phyloP scores from a whole-genome alignment of 2,888 invertebrate species.

The Nebria brevicollis region DNA sequence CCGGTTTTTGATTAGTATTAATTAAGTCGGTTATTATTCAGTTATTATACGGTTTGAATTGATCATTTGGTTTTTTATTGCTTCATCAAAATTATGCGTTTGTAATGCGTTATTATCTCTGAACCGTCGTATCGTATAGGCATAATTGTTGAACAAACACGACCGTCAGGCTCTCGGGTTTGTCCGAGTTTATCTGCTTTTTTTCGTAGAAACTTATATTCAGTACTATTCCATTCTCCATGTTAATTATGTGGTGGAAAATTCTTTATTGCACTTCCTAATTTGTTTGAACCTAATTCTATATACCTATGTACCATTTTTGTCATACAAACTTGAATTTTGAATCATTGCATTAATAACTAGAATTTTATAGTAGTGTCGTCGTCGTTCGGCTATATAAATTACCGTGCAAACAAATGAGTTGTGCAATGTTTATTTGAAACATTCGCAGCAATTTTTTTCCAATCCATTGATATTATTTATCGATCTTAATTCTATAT shows the following conservation, averaged over 20 bases:
- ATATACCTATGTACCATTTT: too few relatives aligned
- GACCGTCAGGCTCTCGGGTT: neutral
- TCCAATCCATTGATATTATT: too few relatives aligned
- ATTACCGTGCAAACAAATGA: too few relatives aligned
- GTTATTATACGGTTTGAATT: constrained; percentile 46
- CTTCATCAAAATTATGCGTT: constrained; percentile 46
- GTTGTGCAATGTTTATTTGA: too few relatives aligned
- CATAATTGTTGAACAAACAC: constrained; percentile 42
- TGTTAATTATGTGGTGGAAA: neutral
- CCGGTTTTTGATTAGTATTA: constrained; percentile 46
- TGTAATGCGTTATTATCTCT: constrained; percentile 43
- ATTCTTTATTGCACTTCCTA: neutral
- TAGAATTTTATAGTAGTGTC: too few relatives aligned
- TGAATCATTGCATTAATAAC: too few relatives aligned
- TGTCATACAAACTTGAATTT: too few relatives aligned
- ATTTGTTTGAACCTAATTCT: too few relatives aligned
- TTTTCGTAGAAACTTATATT: neutral
- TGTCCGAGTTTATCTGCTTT: neutral
- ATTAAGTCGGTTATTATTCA: constrained; percentile 39
- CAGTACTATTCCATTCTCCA: neutral
- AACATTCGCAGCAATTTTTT: too few relatives aligned
- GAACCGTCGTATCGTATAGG: constrained; percentile 22
- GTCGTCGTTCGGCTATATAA: too few relatives aligned
- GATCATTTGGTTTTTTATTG: constrained; percentile 45
- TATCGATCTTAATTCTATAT: too few relatives aligned